Conservation (phyloP, 2,888 invertebrate genomes). For the Plutella xylostella region DNA sequence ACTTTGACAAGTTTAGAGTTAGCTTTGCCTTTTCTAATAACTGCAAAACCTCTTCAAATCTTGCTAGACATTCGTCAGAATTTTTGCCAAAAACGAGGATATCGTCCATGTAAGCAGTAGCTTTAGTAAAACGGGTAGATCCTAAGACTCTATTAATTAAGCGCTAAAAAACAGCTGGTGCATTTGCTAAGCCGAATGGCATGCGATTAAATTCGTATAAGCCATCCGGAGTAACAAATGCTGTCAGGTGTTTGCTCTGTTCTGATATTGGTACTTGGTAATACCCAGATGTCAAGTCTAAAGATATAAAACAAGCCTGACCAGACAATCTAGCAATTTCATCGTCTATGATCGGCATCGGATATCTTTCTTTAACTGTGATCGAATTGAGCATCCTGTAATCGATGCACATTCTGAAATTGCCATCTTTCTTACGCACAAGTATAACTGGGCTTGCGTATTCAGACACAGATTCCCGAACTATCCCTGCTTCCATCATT, state of each 20-base stretch:
- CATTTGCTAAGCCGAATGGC: neutral
- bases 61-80: constrained; percentile 16
- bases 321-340: constrained; percentile 16
- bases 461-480: constrained; percentile 7
- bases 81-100: constrained; percentile 11
- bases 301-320: constrained; percentile 15
- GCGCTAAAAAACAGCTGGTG: neutral
- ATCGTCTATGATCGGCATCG: constrained; percentile 19
- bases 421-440: constrained; percentile 6
- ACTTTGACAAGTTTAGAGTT: constrained; percentile 26
- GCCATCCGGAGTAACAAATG: constrained; percentile 28
- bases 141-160: neutral
- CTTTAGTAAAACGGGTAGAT: constrained; percentile 3
- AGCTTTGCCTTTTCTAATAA: constrained; percentile 22
- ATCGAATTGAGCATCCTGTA: too few species aligned
- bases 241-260: constrained; percentile 19
- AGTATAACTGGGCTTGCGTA: constrained; percentile 15
- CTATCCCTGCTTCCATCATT: neutral
- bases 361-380: constrained; percentile 18
- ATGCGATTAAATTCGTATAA: constrained; percentile 16
- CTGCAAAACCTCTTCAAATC: constrained; percentile 21
- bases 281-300: constrained; percentile 15
- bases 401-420: too few species aligned
- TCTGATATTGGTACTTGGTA: constrained; percentile 16
- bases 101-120: constrained; percentile 14